A percentile compares a stretch with the other conserved stretches of the same genome.
Conservation (phyloP, 2,797 vertebrate species). For the Chrosomus eos region DNA sequence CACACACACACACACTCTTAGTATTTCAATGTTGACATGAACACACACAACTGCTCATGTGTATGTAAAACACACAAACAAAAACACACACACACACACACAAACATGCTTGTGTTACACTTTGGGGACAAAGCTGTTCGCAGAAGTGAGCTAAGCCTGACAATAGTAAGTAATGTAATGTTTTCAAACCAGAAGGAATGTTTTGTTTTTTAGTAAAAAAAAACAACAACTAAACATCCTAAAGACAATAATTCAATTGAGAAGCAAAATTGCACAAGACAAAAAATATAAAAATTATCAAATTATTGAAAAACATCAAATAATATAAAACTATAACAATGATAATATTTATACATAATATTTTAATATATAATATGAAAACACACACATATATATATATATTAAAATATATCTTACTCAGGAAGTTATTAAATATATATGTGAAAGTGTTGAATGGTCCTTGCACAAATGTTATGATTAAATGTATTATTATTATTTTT, state of each 20-base stretch:
- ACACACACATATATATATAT: no score
- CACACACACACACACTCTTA: neutral
- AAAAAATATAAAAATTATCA: neutral
- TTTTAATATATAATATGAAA: neutral
- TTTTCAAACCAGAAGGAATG: neutral
- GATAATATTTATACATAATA: neutral
- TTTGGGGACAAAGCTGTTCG: neutral
- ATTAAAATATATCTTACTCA: no score
- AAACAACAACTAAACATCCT: neutral
- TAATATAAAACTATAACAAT: neutral
- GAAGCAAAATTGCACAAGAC: neutral
- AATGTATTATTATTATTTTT: no score
- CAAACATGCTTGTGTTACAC: neutral
- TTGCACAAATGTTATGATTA: neutral
- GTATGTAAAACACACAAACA: neutral
- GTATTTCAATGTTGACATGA: constrained; percentile 14
- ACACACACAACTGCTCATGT: constrained; percentile 14
- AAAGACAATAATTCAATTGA: neutral
- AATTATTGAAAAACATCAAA: neutral
- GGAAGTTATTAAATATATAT: neutral
- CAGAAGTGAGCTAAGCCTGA: neutral
- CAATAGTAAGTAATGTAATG: accelerated
- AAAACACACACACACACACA: neutral
- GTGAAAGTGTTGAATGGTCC: neutral
- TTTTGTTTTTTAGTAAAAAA: neutral